These are phyloP conservation scores for Pleuronectes platessa DNA, from an alignment of 2,113 vertebrate genomes.

Conservation along the genomic window DNA sequence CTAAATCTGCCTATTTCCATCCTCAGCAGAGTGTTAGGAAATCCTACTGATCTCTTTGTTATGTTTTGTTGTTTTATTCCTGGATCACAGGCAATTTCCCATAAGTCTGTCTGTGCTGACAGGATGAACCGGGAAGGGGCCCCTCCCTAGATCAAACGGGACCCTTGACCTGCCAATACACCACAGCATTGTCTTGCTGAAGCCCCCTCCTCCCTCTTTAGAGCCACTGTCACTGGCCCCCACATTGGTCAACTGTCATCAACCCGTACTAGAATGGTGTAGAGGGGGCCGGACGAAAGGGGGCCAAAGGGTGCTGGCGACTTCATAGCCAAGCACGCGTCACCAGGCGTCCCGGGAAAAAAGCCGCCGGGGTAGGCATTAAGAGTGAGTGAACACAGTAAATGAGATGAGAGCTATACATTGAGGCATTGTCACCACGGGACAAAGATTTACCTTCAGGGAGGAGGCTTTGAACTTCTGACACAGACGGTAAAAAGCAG, in stretches of 20 bases:
- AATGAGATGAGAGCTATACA: conserved; percentile 44
- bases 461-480: conserved; percentile 59
- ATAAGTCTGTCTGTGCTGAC: conserved; percentile 68
- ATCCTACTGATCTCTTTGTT: conserved; percentile 5
- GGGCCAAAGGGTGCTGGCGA: conserved; percentile 40
- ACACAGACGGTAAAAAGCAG: conserved; percentile 37
- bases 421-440: conserved; percentile 41
- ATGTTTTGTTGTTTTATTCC: conserved; percentile 10
- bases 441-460: conserved; percentile 63
- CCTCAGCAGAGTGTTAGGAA: conserved; percentile 9
- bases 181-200: conserved; percentile 68
- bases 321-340: conserved; percentile 42
- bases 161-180: conserved; percentile 68
- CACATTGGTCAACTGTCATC: conserved; percentile 64
- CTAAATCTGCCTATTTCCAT: conserved; percentile 25
- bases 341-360: conserved; percentile 44
- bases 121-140: conserved; percentile 60
- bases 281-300: conserved; percentile 34
- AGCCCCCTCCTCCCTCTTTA: conserved; percentile 49
- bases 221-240: conserved; percentile 65
- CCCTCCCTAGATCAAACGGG: conserved; percentile 73
- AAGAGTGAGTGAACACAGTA: conserved; percentile 60
- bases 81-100: conserved; percentile 67
- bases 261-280: conserved; percentile 51
- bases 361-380: conserved; percentile 43